Evolutionary conservation across 2,888 invertebrate genomes (phyloP).

Genomic region (Drosophila cyrtoloma): DNA sequence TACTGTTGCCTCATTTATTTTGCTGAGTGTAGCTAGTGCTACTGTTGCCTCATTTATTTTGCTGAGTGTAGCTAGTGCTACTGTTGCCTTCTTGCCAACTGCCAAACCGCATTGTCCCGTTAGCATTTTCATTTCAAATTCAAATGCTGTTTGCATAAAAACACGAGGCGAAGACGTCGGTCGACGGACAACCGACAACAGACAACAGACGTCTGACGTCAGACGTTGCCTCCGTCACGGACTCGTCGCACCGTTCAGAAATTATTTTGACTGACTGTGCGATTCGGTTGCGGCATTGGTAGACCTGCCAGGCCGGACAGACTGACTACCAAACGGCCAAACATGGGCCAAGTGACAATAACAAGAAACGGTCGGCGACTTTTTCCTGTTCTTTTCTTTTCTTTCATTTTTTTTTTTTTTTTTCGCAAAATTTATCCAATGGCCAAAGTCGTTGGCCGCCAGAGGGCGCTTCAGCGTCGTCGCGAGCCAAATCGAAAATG

Average conservation of each 20-base stretch:
- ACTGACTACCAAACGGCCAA: not conserved
- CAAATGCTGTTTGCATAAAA: constrained; percentile 81
- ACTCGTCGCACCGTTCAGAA: constrained; percentile 12
- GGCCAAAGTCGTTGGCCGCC: constrained; percentile 59
- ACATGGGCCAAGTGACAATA: constrained; percentile 45
- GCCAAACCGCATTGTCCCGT: constrained; percentile 49
- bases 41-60: not conserved
- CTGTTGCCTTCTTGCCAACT: constrained; percentile 13
- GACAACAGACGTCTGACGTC: constrained; percentile 36
- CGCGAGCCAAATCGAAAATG: constrained; percentile 63
- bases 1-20: constrained; percentile 4
- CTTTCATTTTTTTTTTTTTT: not conserved
- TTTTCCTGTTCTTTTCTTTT: not conserved
- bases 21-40: not conserved
- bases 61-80: not conserved
- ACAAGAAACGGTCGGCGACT: constrained; percentile 18
- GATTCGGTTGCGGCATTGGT: not conserved
- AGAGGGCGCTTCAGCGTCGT: constrained; percentile 39
- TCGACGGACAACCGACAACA: not conserved
- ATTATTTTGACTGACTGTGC: constrained; percentile 48
- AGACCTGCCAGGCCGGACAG: not conserved
- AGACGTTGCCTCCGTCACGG: constrained; percentile 9
- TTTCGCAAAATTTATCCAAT: constrained; percentile 25
- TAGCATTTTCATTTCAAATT: constrained; percentile 76
- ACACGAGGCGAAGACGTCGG: constrained; percentile 61